Conservation (phyloP, 1,140 invertebrate genomes). For the Holotrichia oblita region DNA sequence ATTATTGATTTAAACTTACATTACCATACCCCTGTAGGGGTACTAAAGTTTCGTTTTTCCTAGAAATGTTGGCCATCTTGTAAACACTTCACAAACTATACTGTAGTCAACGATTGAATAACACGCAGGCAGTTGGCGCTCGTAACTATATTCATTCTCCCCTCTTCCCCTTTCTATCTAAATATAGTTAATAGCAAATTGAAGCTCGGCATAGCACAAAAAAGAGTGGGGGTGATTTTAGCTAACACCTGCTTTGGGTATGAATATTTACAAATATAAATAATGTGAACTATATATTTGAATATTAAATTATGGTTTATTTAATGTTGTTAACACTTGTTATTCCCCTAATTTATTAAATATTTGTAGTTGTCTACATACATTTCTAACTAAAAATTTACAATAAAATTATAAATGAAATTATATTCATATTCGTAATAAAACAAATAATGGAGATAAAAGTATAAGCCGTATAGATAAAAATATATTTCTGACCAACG, state of each 20-base stretch:
- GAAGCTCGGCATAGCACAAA: not conserved
- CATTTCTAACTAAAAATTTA: no score
- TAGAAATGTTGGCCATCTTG: constrained; percentile 29
- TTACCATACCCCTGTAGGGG: constrained; percentile 26
- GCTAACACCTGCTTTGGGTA: constrained; percentile 1
- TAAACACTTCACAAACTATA: constrained; percentile 30
- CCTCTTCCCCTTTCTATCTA: not conserved
- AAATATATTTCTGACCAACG: no score
- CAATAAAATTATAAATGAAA: no score
- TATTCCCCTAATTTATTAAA: no score
- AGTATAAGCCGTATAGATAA: no score
- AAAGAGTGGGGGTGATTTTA: not conserved
- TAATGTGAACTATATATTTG: not conserved
- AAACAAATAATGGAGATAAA: no score
- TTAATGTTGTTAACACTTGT: no score
- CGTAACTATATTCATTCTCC: not conserved
- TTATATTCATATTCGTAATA: no score
- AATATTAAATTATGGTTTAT: not conserved
- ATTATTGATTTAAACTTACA: constrained; percentile 27
- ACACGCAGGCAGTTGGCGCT: constrained; percentile 12
- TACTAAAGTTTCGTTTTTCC: constrained; percentile 29
- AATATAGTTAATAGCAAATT: constrained; percentile 25
- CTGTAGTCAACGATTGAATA: constrained; percentile 29
- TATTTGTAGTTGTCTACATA: no score
- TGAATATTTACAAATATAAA: constrained; percentile 7